These are phyloP conservation scores for Drosophila demipolita DNA, from an alignment of 2,888 invertebrate species.

Conservation along the genomic window DNA sequence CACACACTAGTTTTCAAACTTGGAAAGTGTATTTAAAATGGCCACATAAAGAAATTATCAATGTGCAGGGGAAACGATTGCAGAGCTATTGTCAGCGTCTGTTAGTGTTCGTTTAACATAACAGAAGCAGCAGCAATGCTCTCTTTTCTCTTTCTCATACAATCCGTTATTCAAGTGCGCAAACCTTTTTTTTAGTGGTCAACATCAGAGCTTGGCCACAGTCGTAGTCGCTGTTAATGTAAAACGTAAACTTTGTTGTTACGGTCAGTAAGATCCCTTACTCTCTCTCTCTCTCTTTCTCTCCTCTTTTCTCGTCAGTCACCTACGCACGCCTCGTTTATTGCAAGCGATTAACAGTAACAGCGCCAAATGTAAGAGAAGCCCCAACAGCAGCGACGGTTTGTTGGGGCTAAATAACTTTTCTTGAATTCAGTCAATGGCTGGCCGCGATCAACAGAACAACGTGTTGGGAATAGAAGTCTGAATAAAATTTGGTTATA, in stretches of 20 bases:
- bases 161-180: slow-evolving; percentile 4
- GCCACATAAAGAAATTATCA: slow-evolving; percentile 48
- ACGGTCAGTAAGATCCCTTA: slow-evolving; percentile 1
- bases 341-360: slow-evolving; percentile 34
- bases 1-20: slow-evolving; percentile 4
- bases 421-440: slow-evolving; percentile 79
- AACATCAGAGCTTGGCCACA: slow-evolving; percentile 7
- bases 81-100: slow-evolving; percentile 3
- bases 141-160: neutral
- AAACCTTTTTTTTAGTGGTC: slow-evolving; percentile 1
- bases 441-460: slow-evolving; percentile 76
- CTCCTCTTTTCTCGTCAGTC: slow-evolving; percentile 3
- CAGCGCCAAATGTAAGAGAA: slow-evolving; percentile 21
- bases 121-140: neutral
- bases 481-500: slow-evolving; percentile 1
- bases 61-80: slow-evolving; percentile 27
- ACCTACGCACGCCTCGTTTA: slow-evolving; percentile 49
- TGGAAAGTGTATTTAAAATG: slow-evolving; percentile 18
- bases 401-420: slow-evolving; percentile 69
- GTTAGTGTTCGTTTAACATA: slow-evolving; percentile 8
- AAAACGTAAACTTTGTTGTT: slow-evolving; percentile 25
- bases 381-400: slow-evolving; percentile 35
- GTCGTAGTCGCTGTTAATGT: slow-evolving; percentile 11
- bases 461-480: slow-evolving; percentile 35
- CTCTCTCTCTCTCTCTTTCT: slow-evolving; percentile 8